phyloP scores from a whole-genome alignment of 1,140 invertebrate genomes.

The Heliconius melpomene region DNA sequence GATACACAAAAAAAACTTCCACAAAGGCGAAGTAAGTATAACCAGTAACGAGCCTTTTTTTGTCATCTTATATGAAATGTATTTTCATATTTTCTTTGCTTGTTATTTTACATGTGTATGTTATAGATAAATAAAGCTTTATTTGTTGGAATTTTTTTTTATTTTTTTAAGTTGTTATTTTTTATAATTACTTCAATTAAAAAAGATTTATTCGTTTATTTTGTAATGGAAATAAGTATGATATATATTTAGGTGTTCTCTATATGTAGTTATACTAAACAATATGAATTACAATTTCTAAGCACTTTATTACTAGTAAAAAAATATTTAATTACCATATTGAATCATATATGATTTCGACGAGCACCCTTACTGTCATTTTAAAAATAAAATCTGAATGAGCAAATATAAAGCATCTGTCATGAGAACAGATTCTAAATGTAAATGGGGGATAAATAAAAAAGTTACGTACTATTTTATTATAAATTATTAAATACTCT shows the following conservation, averaged over 20 bases:
- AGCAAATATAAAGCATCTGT: background rate
- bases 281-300: too few species aligned
- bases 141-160: background rate
- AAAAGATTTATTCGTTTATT: too few species aligned
- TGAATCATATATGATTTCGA: too few species aligned
- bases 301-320: too few species aligned
- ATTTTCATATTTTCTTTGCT: background rate
- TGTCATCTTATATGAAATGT: background rate
- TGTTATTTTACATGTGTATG: background rate
- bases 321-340: too few species aligned
- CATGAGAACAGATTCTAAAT: background rate
- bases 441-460: background rate
- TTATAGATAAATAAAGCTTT: background rate
- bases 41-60: background rate
- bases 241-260: too few species aligned
- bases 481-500: background rate
- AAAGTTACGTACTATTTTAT: conserved; percentile 1
- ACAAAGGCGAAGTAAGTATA: background rate
- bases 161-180: background rate
- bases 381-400: too few species aligned
- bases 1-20: background rate
- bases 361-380: too few species aligned
- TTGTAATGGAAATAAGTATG: too few species aligned
- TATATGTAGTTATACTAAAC: too few species aligned
- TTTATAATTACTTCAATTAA: too few species aligned